Evolutionary conservation across 37 sponge, comb jelly and placozoan genomes (phyloP), one percentile per base, ranked within the genome.

Genomic region (Haliclona indistincta): DNA sequence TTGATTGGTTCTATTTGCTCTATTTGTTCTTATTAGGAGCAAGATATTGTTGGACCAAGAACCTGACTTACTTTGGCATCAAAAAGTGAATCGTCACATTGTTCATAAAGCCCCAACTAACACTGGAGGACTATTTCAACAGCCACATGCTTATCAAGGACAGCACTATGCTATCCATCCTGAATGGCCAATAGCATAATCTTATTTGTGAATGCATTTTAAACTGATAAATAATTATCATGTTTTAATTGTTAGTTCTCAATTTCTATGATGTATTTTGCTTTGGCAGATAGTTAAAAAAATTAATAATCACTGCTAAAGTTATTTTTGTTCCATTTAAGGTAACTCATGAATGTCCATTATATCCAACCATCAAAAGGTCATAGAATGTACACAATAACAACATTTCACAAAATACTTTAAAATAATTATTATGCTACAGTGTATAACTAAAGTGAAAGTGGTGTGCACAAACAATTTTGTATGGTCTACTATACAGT

Each of bases 141-240:
- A 68, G 40, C 83, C 91, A 2, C 73, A 84, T 23, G 67, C 69
- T 28, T 35, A 73, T 56, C 74, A 45, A 52, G 91, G 91, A 32
- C 76, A 80, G 43, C 91, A 90, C 74, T 90, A 64, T 70, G 51
- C 82, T 68, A 70, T 84, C 28, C 91, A 90, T 63, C 91, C 85
- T 34, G 91, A 90, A 74, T 90, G 91, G 91, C 91, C 91, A 23
- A 89, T 70, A 13, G 89, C 89, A 38, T 89, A 73, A 82, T 51
- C 8, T n/a, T 32, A 52, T 15, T 55, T 20, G 19, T 13, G n/a
- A n/a, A n/a, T n/a, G n/a, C n/a, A n/a, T n/a, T n/a, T n/a, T n/a
- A n/a, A 7, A 54, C 33, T 22, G 8, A 19, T 26, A 49, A 43
- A 39, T 70, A 38, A 65, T 32, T 33, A 65, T 65, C 15, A 47